A percentile compares a stretch with the other conserved stretches of the same genome.
Conservation (phyloP, 2,113 vertebrate genomes). For the human region DNA sequence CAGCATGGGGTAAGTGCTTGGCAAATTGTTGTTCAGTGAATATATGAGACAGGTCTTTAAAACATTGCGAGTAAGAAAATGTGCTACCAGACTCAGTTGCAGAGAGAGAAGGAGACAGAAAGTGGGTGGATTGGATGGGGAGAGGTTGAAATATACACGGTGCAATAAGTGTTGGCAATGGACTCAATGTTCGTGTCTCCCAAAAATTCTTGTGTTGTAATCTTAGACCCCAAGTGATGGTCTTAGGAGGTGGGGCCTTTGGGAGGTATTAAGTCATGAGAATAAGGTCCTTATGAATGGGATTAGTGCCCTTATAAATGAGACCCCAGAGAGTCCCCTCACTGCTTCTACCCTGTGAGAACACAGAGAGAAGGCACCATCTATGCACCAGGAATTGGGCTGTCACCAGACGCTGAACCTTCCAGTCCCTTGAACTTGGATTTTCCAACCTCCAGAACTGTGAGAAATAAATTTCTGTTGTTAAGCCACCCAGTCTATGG, state of each 20-base stretch:
- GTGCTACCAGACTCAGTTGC: background rate
- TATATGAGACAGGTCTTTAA: background rate
- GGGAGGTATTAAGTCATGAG: background rate
- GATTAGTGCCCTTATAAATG: background rate
- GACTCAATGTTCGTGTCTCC: no score
- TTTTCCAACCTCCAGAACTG: background rate
- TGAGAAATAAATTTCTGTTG: background rate
- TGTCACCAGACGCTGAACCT: background rate
- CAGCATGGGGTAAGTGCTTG: background rate
- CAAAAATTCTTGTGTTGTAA: no score
- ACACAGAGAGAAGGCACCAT: rapidly evolving
- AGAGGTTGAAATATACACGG: background rate
- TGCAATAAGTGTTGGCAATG: background rate
- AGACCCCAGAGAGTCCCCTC: background rate
- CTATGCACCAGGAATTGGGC: background rate
- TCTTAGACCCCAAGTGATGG: background rate
- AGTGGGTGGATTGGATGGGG: background rate
- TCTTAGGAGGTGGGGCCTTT: background rate
- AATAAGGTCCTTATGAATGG: background rate
- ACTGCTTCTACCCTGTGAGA: background rate
- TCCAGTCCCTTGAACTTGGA: background rate
- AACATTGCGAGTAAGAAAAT: background rate
- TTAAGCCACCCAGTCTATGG: background rate
- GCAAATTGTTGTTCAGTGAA: background rate
- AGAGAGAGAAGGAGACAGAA: background rate